These are phyloP conservation scores for Xenopus borealis DNA, from an alignment of 2,113 vertebrate species.

Conservation along the genomic window DNA sequence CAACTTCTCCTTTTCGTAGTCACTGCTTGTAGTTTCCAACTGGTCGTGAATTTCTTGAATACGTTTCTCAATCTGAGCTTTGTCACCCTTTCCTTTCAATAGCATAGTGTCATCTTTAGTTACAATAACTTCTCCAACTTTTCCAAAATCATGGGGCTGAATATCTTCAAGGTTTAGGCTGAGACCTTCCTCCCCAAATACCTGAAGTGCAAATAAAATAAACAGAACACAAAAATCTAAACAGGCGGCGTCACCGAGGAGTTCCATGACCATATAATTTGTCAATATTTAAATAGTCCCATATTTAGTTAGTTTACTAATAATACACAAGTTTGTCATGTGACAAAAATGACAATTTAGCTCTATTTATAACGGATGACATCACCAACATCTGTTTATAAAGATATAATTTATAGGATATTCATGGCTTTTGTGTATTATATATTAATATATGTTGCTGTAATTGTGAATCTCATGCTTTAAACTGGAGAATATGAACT, in stretches of 20 bases:
- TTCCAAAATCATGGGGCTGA: conserved; percentile 91
- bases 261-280: too few relatives aligned
- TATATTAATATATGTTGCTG: too few relatives aligned
- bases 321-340: too few relatives aligned
- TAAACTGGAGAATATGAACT: too few relatives aligned
- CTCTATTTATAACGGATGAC: too few relatives aligned
- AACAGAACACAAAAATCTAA: neutral
- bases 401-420: too few relatives aligned
- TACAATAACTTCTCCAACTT: conserved; percentile 90
- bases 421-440: too few relatives aligned
- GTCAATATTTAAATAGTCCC: too few relatives aligned
- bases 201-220: conserved; percentile 60
- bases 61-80: conserved; percentile 81
- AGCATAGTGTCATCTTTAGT: conserved; percentile 97
- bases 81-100: conserved; percentile 86
- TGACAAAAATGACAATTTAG: too few relatives aligned
- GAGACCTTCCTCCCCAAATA: conserved; percentile 90
- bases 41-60: conserved; percentile 84
- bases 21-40: conserved; percentile 86
- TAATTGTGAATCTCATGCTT: too few relatives aligned
- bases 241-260: neutral
- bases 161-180: conserved; percentile 87
- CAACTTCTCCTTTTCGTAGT: conserved; percentile 97
- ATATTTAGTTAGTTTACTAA: too few relatives aligned
- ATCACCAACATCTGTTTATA: too few relatives aligned